Conservation (phyloP, 37 sponge, comb jelly and placozoan genomes). For the Hexactinellida sp. region DNA sequence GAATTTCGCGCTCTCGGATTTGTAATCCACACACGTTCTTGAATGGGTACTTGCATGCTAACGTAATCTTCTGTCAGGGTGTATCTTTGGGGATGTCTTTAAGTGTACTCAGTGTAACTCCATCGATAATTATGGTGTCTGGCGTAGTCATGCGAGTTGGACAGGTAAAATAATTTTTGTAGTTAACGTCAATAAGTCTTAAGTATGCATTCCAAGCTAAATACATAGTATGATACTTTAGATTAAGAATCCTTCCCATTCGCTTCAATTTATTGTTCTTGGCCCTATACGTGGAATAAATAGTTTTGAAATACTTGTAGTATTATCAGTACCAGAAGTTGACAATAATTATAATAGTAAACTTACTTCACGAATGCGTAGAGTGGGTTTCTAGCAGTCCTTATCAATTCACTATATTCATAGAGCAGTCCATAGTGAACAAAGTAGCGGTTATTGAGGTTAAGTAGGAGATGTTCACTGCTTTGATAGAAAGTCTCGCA, state of each 20-base stretch:
- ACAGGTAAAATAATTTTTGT: background rate
- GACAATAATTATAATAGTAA: too few relatives aligned
- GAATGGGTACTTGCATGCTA: background rate
- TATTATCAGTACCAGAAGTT: too few relatives aligned
- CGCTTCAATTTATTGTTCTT: background rate
- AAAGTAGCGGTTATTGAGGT: background rate
- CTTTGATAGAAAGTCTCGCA: background rate
- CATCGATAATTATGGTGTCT: background rate
- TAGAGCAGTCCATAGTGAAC: background rate
- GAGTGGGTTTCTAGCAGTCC: background rate
- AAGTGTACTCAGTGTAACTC: background rate
- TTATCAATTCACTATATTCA: background rate
- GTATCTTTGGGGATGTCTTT: background rate
- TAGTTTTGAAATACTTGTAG: too few relatives aligned
- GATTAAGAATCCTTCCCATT: background rate
- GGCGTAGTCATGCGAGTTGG: background rate
- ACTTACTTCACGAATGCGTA: too few relatives aligned
- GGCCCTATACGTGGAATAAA: too few relatives aligned
- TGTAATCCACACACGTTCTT: background rate
- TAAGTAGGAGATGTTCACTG: background rate
- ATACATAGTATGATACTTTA: background rate
- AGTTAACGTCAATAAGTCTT: background rate
- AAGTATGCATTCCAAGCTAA: background rate
- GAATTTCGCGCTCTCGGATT: background rate
- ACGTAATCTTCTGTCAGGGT: background rate